A percentile compares a stretch with the other conserved stretches of the same genome.
Conservation (phyloP, 2,888 invertebrate species). For the Galerucella calmariensis region DNA sequence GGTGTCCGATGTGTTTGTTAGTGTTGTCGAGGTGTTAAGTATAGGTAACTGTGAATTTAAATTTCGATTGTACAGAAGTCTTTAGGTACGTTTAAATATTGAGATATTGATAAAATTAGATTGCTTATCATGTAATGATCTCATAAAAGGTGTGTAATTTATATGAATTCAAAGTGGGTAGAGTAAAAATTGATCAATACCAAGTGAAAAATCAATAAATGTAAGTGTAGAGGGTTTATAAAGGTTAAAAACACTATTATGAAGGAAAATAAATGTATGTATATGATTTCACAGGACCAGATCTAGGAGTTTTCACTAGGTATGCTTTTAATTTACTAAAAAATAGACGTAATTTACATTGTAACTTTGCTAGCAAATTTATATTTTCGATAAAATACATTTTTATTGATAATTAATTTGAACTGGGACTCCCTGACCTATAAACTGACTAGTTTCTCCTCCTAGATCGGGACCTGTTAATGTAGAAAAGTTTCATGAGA, state of each 20-base stretch:
- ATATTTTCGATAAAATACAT: too few relatives aligned
- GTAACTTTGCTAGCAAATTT: too few relatives aligned
- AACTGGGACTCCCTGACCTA: too few relatives aligned
- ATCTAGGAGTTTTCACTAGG: too few relatives aligned
- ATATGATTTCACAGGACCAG: too few relatives aligned
- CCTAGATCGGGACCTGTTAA: too few relatives aligned
- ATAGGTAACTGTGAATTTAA: background rate
- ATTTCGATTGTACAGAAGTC: background rate
- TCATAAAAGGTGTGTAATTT: background rate
- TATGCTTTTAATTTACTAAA: too few relatives aligned
- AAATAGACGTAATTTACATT: too few relatives aligned
- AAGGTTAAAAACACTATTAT: background rate
- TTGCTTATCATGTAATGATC: background rate
- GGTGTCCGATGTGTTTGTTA: background rate
- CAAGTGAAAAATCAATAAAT: background rate
- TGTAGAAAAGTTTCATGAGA: too few relatives aligned
- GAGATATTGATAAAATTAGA: background rate
- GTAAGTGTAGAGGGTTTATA: background rate
- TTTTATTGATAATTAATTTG: too few relatives aligned
- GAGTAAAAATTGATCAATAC: constrained; percentile 1
- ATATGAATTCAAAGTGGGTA: background rate
- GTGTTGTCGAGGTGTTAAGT: background rate
- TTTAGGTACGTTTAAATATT: background rate
- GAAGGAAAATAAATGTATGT: background rate
- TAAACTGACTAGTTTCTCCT: too few relatives aligned